A percentile compares a stretch with the other conserved stretches of the same genome.
Evolutionary conservation across 1,140 invertebrate genomes (phyloP).

Genomic region (silkworm (Bombyx mori)): ASM3026992v2 NC_085113.1:1135001-1135500

Average conservation of each 20-base stretch:
- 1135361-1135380: no score
- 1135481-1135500: no score
- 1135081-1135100: constrained; percentile 35
- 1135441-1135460: no score
- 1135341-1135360: no score
- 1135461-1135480: no score
- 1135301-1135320: no score
- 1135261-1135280: not conserved
- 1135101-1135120: constrained; percentile 48
- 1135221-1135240: constrained; percentile 33
- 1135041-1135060: constrained; percentile 60
- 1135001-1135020: constrained; percentile 77
- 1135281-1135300: no score
- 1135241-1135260: constrained; percentile 30
- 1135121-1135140: constrained; percentile 51
- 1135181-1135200: constrained; percentile 34
- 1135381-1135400: no score
- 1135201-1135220: constrained; percentile 38
- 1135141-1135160: constrained; percentile 46
- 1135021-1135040: constrained; percentile 75
- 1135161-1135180: constrained; percentile 35
- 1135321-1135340: no score
- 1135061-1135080: constrained; percentile 34
- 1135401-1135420: no score
- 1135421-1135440: no score